Percentiles rank a stretch among this genome's conserved stretches.
Evolutionary conservation across 1,140 invertebrate genomes (phyloP).

Genomic region (Proales similis): DNA sequence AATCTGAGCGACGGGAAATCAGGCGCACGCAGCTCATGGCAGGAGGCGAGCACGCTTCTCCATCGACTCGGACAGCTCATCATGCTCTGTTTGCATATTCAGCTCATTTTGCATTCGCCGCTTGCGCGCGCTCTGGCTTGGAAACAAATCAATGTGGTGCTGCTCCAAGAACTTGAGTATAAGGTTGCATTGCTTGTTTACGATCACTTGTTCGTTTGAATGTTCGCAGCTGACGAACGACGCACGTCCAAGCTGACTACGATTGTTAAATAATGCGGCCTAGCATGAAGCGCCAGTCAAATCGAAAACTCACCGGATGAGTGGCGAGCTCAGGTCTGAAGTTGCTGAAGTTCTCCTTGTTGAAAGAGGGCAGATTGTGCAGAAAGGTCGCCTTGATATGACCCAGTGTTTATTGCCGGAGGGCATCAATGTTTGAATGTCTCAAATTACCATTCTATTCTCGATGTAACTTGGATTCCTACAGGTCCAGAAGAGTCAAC

Average conservation of each 20-base stretch:
- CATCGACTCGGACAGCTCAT: too few relatives aligned
- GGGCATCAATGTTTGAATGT: neutral
- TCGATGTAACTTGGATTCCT: too few relatives aligned
- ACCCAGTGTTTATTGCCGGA: neutral
- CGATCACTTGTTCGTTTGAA: slow-evolving; percentile 16
- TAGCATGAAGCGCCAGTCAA: too few relatives aligned
- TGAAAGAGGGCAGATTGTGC: slow-evolving; percentile 24
- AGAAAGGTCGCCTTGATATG: slow-evolving; percentile 12
- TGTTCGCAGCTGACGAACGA: slow-evolving; percentile 2
- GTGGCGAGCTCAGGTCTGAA: slow-evolving; percentile 5
- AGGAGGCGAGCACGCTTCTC: too few relatives aligned
- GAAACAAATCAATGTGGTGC: too few relatives aligned
- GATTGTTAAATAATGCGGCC: slow-evolving; percentile 1
- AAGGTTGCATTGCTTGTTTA: slow-evolving; percentile 23
- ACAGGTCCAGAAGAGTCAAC: too few relatives aligned
- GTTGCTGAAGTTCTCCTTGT: slow-evolving; percentile 36
- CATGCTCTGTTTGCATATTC: too few relatives aligned
- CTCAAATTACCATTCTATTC: neutral
- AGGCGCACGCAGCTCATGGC: too few relatives aligned
- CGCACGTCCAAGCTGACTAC: slow-evolving; percentile 3
- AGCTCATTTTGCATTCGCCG: too few relatives aligned
- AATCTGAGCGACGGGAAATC: too few relatives aligned
- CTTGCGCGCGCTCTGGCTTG: too few relatives aligned
- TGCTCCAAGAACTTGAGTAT: slow-evolving; percentile 35
- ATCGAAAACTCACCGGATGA: too few relatives aligned